Evolutionary conservation across 2,797 vertebrate species (phyloP).

Genomic region (Poecilia gillii): DNA sequence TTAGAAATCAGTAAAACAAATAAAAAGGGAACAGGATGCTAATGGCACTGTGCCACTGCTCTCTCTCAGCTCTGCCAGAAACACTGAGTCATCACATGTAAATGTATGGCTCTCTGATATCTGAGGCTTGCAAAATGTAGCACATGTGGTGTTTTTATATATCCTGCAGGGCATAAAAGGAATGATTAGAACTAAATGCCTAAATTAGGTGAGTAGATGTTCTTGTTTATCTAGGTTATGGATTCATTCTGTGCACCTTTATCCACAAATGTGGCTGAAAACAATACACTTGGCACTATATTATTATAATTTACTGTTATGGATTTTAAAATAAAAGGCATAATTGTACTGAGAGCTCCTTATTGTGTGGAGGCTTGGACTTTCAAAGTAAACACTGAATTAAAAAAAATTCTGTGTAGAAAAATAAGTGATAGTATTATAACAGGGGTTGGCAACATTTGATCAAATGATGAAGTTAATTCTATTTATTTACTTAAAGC

Average conservation of each 20-base stretch:
- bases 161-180: constrained; percentile 21
- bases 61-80: constrained; percentile 44
- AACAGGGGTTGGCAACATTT: neutral
- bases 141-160: constrained; percentile 11
- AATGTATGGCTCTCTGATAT: constrained; percentile 49
- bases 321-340: neutral
- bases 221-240: neutral
- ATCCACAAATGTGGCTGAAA: neutral
- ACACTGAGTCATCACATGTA: constrained; percentile 41
- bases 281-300: neutral
- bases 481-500: neutral
- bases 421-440: neutral
- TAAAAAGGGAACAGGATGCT: constrained; percentile 31
- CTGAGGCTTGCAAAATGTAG: constrained; percentile 18
- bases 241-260: constrained; percentile 9
- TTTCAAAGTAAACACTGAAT: neutral
- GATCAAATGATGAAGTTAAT: neutral
- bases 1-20: constrained; percentile 24
- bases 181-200: constrained; percentile 21
- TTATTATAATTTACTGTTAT: neutral
- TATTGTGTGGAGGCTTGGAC: neutral
- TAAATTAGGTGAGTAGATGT: constrained; percentile 14
- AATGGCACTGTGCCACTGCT: constrained; percentile 47
- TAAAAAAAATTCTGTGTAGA: no score
- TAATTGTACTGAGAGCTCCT: neutral